Percentiles rank a stretch among this genome's conserved stretches.
Conservation (phyloP, 2,888 invertebrate species). For the Adela reaumurella region DNA sequence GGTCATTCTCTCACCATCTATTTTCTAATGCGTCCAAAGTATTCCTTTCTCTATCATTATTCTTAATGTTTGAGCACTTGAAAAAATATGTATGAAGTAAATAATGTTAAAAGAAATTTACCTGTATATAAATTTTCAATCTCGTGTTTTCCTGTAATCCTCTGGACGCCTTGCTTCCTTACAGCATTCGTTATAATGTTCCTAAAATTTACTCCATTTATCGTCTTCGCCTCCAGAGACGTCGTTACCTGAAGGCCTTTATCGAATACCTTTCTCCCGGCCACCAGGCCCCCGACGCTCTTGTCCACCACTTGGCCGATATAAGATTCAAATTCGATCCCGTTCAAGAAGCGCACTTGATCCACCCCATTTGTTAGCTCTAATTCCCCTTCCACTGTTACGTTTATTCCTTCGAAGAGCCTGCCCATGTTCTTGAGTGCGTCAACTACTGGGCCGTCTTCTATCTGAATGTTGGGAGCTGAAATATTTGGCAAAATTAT, state of each 20-base stretch:
- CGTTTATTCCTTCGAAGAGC: constrained; percentile 3
- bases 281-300: constrained; percentile 1
- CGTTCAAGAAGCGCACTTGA: constrained; percentile 3
- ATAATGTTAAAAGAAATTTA: constrained; percentile 1
- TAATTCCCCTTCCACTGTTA: constrained; percentile 1
- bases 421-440: neutral
- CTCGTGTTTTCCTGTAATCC: constrained; percentile 6
- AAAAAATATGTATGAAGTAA: too few species aligned
- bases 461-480: constrained; percentile 4
- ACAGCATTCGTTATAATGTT: constrained; percentile 7
- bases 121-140: constrained; percentile 6
- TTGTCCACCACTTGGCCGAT: constrained; percentile 4
- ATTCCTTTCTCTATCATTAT: too few species aligned
- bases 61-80: too few species aligned
- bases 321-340: constrained; percentile 4
- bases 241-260: constrained; percentile 4
- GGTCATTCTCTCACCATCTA: too few species aligned
- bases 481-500: too few species aligned
- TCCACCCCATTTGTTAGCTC: constrained; percentile 1
- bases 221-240: constrained; percentile 1
- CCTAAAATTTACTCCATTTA: constrained; percentile 6
- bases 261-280: constrained; percentile 8
- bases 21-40: too few species aligned
- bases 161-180: constrained; percentile 7
- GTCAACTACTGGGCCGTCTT: constrained; percentile 3